Evolutionary conservation across 2,797 vertebrate genomes (phyloP), one percentile per base, ranked within the genome.

Genomic region (Octomys mimax): DNA sequence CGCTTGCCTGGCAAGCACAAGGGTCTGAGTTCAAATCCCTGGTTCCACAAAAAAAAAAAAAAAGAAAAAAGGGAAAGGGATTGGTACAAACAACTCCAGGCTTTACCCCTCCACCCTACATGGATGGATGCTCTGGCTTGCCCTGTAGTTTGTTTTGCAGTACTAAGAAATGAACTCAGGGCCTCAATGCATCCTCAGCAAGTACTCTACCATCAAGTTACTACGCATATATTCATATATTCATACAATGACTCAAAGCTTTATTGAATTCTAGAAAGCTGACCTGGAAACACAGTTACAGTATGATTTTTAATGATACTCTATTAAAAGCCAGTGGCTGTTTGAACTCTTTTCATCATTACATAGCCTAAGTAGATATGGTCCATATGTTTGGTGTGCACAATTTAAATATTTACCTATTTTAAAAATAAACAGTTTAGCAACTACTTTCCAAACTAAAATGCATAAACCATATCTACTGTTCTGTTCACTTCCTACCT

Each of bases 401-500:
- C 8, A 61, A 2, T 49, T 28, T 49, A 96, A 94, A 82, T 59
- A 49, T 18, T 31, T 21, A 61, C 22, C 54, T 91, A 61, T 46
- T 78, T 94, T 42, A 91, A 75, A n/a, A 81, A 31, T 61, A 75
- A 90, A 68, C 39, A 93, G 26, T 62, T 71, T 59, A 64, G 39
- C 42, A 24, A 89, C 33, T 73, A 11, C 24, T 79, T 92, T 64
- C 89, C 91, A 96, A 79, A 89, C 21, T 87, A 81, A 94, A 92
- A 85, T 73, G 36, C 46, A 91, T 5, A 54, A 6, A 83, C 19
- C 13, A 70, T 16, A 59, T 73, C 26, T 31, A 92, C n/a, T 49
- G 68, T 22, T 80, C 31, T 52, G 24, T 80, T 59, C 81, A 36
- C 70, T 90, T 92, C 98, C 86, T 95, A 99, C 99, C 99, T 99